Percentiles rank a stretch among this genome's conserved stretches.
Evolutionary conservation across 2,888 invertebrate species (phyloP).

Genomic region (Xylota segnis): DNA sequence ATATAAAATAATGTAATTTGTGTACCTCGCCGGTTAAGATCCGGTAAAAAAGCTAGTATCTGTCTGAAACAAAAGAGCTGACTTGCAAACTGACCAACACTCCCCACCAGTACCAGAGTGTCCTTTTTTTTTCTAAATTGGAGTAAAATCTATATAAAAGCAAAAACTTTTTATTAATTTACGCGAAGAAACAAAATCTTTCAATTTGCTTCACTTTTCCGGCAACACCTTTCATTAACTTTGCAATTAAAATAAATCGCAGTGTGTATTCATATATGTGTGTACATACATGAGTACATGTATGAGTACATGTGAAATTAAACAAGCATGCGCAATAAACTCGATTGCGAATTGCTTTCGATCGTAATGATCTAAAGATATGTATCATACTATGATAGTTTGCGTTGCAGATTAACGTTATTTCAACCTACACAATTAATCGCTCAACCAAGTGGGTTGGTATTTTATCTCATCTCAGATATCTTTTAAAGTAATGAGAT

Average conservation of each 20-base stretch:
- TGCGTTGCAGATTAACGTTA: conserved; percentile 17
- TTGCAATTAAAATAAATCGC: neutral
- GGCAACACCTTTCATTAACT: conserved; percentile 2
- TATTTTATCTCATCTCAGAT: conserved; percentile 9
- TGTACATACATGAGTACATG: too few relatives aligned
- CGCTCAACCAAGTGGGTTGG: conserved; percentile 10
- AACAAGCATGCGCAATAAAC: conserved; percentile 28
- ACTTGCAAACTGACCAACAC: too few relatives aligned
- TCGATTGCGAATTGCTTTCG: conserved; percentile 41
- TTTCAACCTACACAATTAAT: conserved; percentile 42
- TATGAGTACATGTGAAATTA: neutral
- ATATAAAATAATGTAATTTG: too few relatives aligned
- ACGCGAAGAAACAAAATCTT: conserved; percentile 1
- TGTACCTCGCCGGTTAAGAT: too few relatives aligned
- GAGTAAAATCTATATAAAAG: too few relatives aligned
- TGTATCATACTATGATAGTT: neutral
- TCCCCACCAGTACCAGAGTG: neutral
- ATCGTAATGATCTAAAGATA: conserved; percentile 34
- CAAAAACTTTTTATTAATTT: too few relatives aligned
- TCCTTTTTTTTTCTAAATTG: too few relatives aligned
- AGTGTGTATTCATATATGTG: neutral
- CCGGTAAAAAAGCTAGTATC: too few relatives aligned
- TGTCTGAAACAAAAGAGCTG: neutral
- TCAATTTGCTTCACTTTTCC: conserved; percentile 13
- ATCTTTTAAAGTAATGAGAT: conserved; percentile 20